Base-by-base conservation (phyloP, 2,888 invertebrate genomes). In the Archaeoteleia sp. region DNA sequence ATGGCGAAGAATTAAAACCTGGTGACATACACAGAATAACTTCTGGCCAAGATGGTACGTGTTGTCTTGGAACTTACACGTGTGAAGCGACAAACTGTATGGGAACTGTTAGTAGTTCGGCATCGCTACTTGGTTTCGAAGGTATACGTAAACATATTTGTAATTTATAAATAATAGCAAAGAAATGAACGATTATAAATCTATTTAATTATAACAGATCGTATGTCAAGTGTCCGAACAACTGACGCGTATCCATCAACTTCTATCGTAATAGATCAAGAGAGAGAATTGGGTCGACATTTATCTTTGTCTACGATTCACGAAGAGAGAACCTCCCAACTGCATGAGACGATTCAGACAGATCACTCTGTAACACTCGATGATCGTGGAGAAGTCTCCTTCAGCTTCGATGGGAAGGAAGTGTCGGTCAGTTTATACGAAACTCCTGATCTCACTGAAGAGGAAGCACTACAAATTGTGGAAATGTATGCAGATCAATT, bases 401-500 rank as follows among this genome's bases (percentile, higher is more conserved):
- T 95, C 80, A 95, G 95, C 1, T 95, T 96, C 73, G 95, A 95
- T 77, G 95, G 95, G 1, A 95, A 94, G 86, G 95, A 96, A 86
- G 94, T 95, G 0, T 95, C 95, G 0, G 94, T 95, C 0, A 95
- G 95, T 1, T 86, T 96, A 1, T 96, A 95, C 78, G 96, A 96
- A 87, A 96, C 96, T 0, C 96, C 96, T 0, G 96, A 96, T 86
- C 87, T 96, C 43, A 96, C 95, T 0, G 95, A 96, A 85, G 95
- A 95, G 84, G 95, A 96, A 87, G 96, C 95, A 0, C 87, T 95
- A 23, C 93, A 95, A 86, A 95, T 96, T 76, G 93, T 95, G 0
- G 95, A 96, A 88, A 95, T 96, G 95, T 96, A 95, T 79, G 96
- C 96, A 0, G 95, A 96, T 82, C 95, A 96, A 85, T 88, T 95